A percentile compares a stretch with the other conserved stretches of the same genome.
phyloP scores from a whole-genome alignment of 2,888 invertebrate species.

The Macroteleia sp. region DNA sequence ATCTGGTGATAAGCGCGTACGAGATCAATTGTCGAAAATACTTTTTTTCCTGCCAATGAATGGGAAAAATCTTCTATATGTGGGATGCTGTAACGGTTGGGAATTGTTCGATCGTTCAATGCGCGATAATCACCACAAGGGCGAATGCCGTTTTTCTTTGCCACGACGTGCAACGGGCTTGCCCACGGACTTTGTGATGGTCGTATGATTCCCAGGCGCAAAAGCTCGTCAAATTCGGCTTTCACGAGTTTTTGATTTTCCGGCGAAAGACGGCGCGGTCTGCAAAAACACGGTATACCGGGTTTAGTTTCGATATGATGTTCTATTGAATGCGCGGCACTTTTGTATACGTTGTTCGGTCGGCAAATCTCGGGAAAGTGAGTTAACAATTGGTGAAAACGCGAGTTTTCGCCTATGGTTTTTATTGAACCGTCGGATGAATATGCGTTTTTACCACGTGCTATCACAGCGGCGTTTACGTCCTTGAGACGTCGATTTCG shows the following conservation, averaged over 20 bases:
- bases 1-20: constrained; percentile 68
- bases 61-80: constrained; percentile 72
- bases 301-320: neutral
- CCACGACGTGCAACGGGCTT: constrained; percentile 76
- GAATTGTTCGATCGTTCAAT: constrained; percentile 63
- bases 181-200: constrained; percentile 69
- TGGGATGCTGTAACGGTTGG: constrained; percentile 74
- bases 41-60: neutral
- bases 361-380: neutral
- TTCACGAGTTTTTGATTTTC: constrained; percentile 49
- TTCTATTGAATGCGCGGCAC: neutral
- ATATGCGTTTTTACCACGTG: neutral
- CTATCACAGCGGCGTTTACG: neutral
- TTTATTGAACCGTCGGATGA: neutral
- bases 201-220: constrained; percentile 79
- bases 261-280: no score
- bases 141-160: constrained; percentile 67
- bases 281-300: neutral
- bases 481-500: neutral
- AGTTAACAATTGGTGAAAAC: neutral
- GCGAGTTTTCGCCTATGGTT: neutral
- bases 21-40: constrained; percentile 26
- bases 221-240: constrained; percentile 74
- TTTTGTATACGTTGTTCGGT: no score
- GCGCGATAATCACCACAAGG: no score